Evolutionary conservation across 2,113 vertebrate genomes (phyloP), one percentile per base, ranked within the genome.

Genomic region (Callospermophilus lateralis): DNA sequence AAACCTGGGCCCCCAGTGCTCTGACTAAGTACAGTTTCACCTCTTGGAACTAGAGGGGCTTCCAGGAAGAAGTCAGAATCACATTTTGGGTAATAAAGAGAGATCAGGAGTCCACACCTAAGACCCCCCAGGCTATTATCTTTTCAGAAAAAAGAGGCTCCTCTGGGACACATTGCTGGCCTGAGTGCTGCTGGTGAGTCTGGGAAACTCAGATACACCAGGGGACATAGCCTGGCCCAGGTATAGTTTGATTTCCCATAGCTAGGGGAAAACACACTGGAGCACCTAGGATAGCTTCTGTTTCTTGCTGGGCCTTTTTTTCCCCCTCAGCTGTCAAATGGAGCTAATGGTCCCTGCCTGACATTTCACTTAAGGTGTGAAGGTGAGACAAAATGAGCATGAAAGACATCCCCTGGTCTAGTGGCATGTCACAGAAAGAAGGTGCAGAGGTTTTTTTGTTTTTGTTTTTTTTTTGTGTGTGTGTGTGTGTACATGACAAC

Each of bases 241-340:
- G 13, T n/a, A 22, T 30, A 45, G 45, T 39, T 24, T 39, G 85
- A 67, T 61, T 65, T 96, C 65, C 32, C 61, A 37, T 63, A 19
- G 16, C 26, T 77, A 39, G 73, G 63, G 42, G 6, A 68, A 70
- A 16, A 63, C 73, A 51, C 0, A 1, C 34, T 28, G 19, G 37
- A 53, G 30, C 3, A 65, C 16, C 53, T 81, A 3, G 13, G 73
- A n/a, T 51, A 74, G 51, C 32, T 76, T 79, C 63, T 79, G 13
- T 68, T 37, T 89, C 48, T 67, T 61, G 1, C 11, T 95, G 79
- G 37, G 67, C n/a, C n/a, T 42, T 93, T 88, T 73, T 42, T 84
- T 93, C 80, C 91, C 55, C 63, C 48, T 93, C 45, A 68, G 65
- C 72, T 88, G n/a, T 94, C 65, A 65, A 76, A 22, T 74, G 45